Conservation (phyloP, 2,113 vertebrate genomes). For the Neoarius graeffei region DNA sequence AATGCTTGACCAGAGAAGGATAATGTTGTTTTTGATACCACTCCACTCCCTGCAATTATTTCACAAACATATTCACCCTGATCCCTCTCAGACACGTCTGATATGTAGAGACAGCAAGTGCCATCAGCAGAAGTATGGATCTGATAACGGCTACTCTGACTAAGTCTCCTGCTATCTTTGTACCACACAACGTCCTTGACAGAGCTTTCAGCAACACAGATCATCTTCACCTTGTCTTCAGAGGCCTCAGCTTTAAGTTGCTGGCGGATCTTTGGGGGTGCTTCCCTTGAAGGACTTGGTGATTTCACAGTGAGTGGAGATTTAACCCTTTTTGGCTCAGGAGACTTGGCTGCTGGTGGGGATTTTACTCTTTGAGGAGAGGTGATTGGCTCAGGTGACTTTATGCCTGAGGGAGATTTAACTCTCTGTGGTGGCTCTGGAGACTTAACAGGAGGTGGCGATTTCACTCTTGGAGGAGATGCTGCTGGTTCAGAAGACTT, state of each 20-base stretch:
- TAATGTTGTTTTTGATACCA: constrained; percentile 84
- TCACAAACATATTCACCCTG: constrained; percentile 93
- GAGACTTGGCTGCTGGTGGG: constrained; percentile 73
- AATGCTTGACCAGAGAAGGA: constrained; percentile 88
- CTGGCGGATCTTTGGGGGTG: constrained; percentile 84
- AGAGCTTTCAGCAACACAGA: constrained; percentile 85
- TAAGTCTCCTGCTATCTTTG: constrained; percentile 86
- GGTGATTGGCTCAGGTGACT: constrained; percentile 76
- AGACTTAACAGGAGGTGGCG: constrained; percentile 76
- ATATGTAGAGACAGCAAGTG: constrained; percentile 86
- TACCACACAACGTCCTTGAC: constrained; percentile 88
- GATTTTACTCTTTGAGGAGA: constrained; percentile 85
- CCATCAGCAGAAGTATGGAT: constrained; percentile 87
- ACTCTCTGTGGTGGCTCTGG: constrained; percentile 69
- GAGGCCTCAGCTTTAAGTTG: constrained; percentile 80
- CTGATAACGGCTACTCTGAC: constrained; percentile 82
- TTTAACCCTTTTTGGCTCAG: constrained; percentile 82
- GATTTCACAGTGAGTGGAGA: constrained; percentile 81
- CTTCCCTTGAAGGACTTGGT: constrained; percentile 67
- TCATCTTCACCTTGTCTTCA: constrained; percentile 83
- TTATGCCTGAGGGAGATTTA: constrained; percentile 71
- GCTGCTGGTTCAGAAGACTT: constrained; percentile 83
- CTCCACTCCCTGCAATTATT: constrained; percentile 84
- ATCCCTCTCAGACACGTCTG: constrained; percentile 82
- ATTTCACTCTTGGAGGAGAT: constrained; percentile 83